Evolutionary conservation across 2,797 vertebrate genomes (phyloP).

Genomic region (Enteromius mattozi): DNA sequence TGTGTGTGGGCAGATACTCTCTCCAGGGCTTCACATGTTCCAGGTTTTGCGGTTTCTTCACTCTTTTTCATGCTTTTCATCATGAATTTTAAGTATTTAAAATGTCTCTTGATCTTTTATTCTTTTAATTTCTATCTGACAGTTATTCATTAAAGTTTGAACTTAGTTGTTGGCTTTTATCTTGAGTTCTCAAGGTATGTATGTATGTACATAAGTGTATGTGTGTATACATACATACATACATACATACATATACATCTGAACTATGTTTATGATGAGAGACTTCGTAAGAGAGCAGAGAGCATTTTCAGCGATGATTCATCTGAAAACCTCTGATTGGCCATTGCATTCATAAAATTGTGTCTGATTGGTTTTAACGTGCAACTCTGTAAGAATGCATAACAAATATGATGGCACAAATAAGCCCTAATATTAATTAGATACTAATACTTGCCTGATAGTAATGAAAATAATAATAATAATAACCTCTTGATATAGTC

Average conservation of each 20-base stretch:
- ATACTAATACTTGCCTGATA: background rate
- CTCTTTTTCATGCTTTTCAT: constrained; percentile 11
- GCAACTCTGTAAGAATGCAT: background rate
- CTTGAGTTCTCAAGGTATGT: background rate
- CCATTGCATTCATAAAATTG: background rate
- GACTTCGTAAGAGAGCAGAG: too few species aligned
- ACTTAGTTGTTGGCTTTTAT: background rate
- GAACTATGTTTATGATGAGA: too few species aligned
- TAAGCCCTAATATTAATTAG: background rate
- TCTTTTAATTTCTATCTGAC: background rate
- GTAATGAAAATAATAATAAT: background rate
- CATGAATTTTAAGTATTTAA: constrained; percentile 8
- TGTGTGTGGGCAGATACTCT: constrained; percentile 51
- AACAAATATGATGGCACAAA: background rate
- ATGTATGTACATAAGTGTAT: too few species aligned
- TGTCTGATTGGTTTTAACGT: background rate
- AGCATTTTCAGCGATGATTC: background rate
- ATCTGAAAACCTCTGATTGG: background rate
- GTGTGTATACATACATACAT: too few species aligned
- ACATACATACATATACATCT: too few species aligned
- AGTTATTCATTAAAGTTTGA: background rate
- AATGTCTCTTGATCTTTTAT: background rate
- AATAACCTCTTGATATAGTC: background rate
- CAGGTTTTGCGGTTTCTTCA: constrained; percentile 30
- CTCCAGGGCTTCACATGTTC: constrained; percentile 53